Evolutionary conservation across 2,888 invertebrate genomes (phyloP).

Genomic region (Peribatodes rhomboidaria): DNA sequence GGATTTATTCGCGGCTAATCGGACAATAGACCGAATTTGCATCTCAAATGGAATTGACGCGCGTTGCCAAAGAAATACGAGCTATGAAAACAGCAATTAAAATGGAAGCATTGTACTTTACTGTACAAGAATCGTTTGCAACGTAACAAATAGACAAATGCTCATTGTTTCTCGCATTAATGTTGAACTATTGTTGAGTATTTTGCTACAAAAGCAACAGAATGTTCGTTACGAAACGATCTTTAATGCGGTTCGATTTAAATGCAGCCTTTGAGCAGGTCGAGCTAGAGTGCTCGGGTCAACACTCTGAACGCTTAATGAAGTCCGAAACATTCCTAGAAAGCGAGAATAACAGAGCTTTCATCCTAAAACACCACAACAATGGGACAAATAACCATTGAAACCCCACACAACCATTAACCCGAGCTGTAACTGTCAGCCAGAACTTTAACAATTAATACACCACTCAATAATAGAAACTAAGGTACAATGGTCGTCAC

Average conservation of each 20-base stretch:
- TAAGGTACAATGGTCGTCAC: constrained; percentile 73
- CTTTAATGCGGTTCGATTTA: constrained; percentile 24
- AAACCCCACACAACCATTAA: constrained; percentile 77
- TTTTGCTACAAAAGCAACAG: constrained; percentile 6
- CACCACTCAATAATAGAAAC: constrained; percentile 79
- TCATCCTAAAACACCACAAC: constrained; percentile 72
- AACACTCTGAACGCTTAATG: constrained; percentile 57
- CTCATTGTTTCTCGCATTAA: constrained; percentile 10
- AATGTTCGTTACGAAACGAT: constrained; percentile 26
- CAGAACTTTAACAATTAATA: constrained; percentile 80
- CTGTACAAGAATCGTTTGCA: neutral
- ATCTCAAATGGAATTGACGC: constrained; percentile 39
- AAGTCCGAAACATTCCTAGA: constrained; percentile 56
- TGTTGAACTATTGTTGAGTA: neutral
- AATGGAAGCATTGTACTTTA: neutral
- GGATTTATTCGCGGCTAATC: constrained; percentile 56
- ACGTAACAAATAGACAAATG: neutral
- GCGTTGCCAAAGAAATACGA: constrained; percentile 24
- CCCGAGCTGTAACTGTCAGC: constrained; percentile 75
- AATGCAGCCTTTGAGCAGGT: constrained; percentile 28
- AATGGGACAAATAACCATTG: constrained; percentile 75
- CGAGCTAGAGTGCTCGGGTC: constrained; percentile 53
- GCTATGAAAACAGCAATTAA: constrained; percentile 29
- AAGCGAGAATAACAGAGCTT: constrained; percentile 56
- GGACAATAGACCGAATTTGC: constrained; percentile 51